These are phyloP conservation scores for Malurus splendens DNA, from an alignment of 2,797 vertebrate species.

Conservation along the genomic window DNA sequence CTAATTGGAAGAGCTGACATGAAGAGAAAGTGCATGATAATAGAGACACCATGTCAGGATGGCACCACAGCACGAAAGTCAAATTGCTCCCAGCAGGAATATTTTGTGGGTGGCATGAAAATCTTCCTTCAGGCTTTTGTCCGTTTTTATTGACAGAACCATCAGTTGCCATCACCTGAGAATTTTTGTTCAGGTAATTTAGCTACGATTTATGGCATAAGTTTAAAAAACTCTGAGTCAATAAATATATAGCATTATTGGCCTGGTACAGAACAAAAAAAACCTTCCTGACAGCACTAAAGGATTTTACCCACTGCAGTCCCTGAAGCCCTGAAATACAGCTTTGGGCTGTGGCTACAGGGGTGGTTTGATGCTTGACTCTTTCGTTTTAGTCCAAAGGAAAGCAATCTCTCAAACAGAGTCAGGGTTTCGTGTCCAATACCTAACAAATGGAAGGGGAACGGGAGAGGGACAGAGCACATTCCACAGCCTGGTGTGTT, in stretches of 20 bases:
- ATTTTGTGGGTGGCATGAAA: neutral
- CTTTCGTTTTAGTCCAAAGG: neutral
- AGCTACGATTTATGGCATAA: neutral
- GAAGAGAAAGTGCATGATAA: neutral
- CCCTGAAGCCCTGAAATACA: neutral
- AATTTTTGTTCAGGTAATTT: neutral
- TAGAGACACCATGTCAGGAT: neutral
- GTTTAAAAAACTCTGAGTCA: neutral
- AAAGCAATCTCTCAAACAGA: neutral
- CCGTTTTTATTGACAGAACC: neutral
- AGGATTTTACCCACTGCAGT: neutral
- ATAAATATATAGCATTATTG: neutral
- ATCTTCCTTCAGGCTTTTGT: neutral
- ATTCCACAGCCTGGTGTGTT: constrained; percentile 66
- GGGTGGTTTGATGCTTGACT: neutral
- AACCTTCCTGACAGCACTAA: neutral
- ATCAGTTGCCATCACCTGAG: neutral
- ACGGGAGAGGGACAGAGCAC: constrained; percentile 37
- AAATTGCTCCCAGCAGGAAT: neutral
- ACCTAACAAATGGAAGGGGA: constrained; percentile 44
- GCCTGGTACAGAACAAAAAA: neutral
- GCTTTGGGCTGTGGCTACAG: neutral
- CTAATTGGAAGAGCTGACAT: neutral
- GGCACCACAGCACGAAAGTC: neutral
- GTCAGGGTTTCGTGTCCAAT: neutral